These are phyloP conservation scores for Acheta domesticus DNA, from an alignment of 2,888 invertebrate genomes.

Conservation along the genomic window DNA sequence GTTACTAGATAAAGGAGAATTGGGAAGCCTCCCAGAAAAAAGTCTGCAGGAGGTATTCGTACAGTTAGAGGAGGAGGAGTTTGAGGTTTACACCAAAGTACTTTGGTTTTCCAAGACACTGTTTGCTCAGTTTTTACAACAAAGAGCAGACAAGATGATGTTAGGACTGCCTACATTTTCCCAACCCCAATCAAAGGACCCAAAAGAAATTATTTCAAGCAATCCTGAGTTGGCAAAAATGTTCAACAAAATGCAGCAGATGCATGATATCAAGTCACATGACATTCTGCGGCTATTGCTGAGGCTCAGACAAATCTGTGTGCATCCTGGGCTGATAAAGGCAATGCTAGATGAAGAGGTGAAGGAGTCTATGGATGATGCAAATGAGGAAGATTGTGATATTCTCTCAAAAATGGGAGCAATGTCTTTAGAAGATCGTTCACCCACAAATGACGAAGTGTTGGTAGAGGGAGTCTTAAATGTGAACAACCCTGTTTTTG, in stretches of 20 bases:
- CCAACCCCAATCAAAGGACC: no score
- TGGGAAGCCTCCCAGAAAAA: conserved; percentile 62
- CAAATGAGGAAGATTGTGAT: conserved; percentile 54
- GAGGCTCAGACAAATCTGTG: conserved; percentile 82
- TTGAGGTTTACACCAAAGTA: conserved; percentile 73
- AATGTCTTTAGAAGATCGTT: conserved; percentile 47
- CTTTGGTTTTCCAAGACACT: conserved; percentile 51
- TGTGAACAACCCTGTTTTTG: conserved; percentile 69
- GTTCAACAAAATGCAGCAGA: conserved; percentile 38
- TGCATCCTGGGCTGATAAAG: conserved; percentile 81
- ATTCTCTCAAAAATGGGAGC: conserved; percentile 62
- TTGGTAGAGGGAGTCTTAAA: conserved; percentile 62
- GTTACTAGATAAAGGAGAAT: conserved; percentile 60
- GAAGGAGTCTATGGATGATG: conserved; percentile 40
- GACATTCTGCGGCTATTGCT: conserved; percentile 77
- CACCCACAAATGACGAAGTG: conserved; percentile 44
- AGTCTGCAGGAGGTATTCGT: conserved; percentile 57
- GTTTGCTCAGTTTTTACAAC: conserved; percentile 64
- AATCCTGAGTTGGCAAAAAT: conserved; percentile 24
- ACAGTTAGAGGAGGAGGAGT: conserved; percentile 64
- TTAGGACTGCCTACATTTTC: not conserved
- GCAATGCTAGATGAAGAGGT: conserved; percentile 53
- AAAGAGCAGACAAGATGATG: conserved; percentile 64
- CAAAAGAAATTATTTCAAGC: conserved; percentile 19
- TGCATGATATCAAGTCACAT: conserved; percentile 51